Conservation (phyloP, 2,113 vertebrate species). For the Hippocampus abdominalis region DNA sequence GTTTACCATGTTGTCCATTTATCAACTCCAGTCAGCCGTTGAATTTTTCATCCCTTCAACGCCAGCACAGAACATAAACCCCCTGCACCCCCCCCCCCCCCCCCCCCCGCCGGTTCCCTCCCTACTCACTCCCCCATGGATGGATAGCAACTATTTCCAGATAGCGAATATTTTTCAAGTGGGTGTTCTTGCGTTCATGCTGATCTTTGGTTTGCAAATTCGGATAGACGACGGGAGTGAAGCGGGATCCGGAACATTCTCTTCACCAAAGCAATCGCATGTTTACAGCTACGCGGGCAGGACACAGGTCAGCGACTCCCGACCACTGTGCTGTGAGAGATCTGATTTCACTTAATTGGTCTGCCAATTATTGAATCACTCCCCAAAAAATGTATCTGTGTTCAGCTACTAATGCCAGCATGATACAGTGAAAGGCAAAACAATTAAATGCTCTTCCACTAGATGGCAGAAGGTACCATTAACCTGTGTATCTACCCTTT, state of each 20-base stretch:
- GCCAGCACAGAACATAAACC: neutral
- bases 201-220: conserved; percentile 11
- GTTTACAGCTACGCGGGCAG: neutral
- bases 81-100: too few relatives aligned
- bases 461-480: too few relatives aligned
- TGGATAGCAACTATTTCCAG: conserved; percentile 15
- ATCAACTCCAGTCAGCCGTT: conserved; percentile 29
- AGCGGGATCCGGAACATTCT: conserved; percentile 3
- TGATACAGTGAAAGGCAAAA: too few relatives aligned
- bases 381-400: too few relatives aligned
- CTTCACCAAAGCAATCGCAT: conserved; percentile 4
- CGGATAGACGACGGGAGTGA: neutral
- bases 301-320: neutral
- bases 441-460: too few relatives aligned
- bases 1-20: conserved; percentile 30
- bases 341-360: too few relatives aligned
- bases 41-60: conserved; percentile 26
- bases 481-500: too few relatives aligned
- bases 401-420: too few relatives aligned
- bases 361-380: too few relatives aligned
- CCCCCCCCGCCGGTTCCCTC: neutral
- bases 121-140: conserved; percentile 7
- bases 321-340: too few relatives aligned
- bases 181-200: neutral
- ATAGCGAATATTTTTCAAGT: conserved; percentile 15